Evolutionary conservation across 2,113 vertebrate species (phyloP).

Genomic region (Mesoclemmys tuberculata): DNA sequence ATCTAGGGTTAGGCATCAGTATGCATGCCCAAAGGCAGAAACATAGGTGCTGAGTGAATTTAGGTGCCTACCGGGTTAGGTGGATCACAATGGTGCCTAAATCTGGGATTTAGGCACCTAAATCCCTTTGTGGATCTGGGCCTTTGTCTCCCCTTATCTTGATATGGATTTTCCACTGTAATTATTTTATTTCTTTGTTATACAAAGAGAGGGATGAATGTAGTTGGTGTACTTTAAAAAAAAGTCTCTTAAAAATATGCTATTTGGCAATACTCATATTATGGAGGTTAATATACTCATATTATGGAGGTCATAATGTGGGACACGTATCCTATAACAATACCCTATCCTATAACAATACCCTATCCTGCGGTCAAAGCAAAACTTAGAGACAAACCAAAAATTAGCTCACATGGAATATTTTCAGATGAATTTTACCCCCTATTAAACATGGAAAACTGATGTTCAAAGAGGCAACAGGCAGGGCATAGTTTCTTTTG

Average conservation of each 20-base stretch:
- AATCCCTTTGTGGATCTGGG: not conserved
- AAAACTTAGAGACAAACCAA: conserved; percentile 35
- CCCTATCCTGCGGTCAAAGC: conserved; percentile 2
- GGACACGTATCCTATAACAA: not conserved
- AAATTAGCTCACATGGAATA: conserved; percentile 18
- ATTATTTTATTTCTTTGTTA: not conserved
- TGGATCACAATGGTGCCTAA: not conserved
- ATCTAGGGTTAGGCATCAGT: not conserved
- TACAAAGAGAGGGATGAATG: not conserved
- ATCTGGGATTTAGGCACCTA: not conserved
- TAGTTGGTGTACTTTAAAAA: not conserved
- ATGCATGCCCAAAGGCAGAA: not conserved
- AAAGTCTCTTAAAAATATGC: not conserved
- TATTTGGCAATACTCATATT: not conserved
- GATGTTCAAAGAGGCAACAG: conserved; percentile 33
- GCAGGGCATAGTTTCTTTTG: not conserved
- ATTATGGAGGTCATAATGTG: not conserved
- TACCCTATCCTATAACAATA: not conserved
- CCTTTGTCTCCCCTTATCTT: not conserved
- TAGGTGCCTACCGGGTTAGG: not conserved
- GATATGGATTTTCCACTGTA: not conserved
- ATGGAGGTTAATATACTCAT: conserved; percentile 5
- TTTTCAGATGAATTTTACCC: conserved; percentile 34
- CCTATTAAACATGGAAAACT: conserved; percentile 50
- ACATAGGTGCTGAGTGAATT: not conserved